Evolutionary conservation across 2,797 vertebrate genomes (phyloP).

Genomic region (Leptodactylus fallax): DNA sequence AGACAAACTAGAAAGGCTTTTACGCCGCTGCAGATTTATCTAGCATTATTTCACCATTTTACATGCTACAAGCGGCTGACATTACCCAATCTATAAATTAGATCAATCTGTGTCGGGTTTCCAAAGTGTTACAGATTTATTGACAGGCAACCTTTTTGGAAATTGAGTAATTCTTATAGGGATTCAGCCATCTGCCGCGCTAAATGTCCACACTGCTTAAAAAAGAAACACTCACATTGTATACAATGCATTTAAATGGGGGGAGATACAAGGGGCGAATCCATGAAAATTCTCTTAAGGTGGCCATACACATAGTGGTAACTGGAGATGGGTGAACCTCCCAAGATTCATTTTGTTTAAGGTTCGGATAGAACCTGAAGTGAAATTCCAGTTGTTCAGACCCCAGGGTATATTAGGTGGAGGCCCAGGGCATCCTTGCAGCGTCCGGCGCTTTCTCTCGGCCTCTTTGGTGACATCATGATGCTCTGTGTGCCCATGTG

Average conservation of each 20-base stretch:
- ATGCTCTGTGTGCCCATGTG: too few relatives aligned
- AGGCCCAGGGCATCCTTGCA: too few relatives aligned
- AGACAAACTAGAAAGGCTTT: not conserved
- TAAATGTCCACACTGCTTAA: conserved; percentile 5
- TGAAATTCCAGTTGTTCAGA: too few relatives aligned
- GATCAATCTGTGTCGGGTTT: not conserved
- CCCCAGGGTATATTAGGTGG: too few relatives aligned
- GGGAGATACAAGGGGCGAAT: not conserved
- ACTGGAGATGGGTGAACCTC: too few relatives aligned
- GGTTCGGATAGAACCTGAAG: too few relatives aligned
- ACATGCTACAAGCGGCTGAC: not conserved
- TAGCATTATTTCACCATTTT: conserved; percentile 3
- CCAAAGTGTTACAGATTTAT: conserved; percentile 14
- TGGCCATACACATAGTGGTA: too few relatives aligned
- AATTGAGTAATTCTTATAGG: conserved; percentile 9
- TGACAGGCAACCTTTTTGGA: not conserved
- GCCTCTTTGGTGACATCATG: too few relatives aligned
- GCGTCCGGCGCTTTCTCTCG: too few relatives aligned
- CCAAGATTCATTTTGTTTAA: too few relatives aligned
- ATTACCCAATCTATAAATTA: not conserved
- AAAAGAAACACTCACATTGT: not conserved
- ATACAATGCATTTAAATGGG: not conserved
- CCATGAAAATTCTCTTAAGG: too few relatives aligned
- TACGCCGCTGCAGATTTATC: not conserved
- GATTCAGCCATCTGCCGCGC: not conserved